Conservation (phyloP, 1,140 invertebrate species). For the Psilanteris sp. region DNA sequence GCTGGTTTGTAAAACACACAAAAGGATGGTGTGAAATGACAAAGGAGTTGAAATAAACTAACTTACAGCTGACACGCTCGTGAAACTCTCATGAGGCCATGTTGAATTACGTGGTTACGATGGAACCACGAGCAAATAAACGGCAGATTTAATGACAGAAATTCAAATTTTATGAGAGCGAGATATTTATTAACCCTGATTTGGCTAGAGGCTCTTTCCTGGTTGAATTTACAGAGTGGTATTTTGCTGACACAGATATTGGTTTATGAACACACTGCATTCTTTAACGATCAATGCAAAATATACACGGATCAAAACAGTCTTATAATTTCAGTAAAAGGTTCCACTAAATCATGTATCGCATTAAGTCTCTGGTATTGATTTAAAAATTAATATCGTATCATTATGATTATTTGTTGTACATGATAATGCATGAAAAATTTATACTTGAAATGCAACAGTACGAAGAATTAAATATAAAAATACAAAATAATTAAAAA, state of each 20-base stretch:
- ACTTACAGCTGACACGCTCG: conserved; percentile 35
- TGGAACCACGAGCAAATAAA: conserved; percentile 46
- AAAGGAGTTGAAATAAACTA: conserved; percentile 50
- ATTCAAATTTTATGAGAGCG: conserved; percentile 44
- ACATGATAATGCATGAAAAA: no score
- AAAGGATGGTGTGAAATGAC: conserved; percentile 55
- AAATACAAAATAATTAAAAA: no score
- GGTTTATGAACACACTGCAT: background rate
- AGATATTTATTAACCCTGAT: conserved; percentile 24
- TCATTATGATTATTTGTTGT: no score
- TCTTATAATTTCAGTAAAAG: no score
- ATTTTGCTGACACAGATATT: conserved; percentile 7
- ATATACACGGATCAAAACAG: no score
- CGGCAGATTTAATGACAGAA: conserved; percentile 47
- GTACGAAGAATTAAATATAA: no score
- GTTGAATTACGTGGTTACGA: conserved; percentile 32
- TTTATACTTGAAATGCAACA: no score
- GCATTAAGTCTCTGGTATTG: no score
- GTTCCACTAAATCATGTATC: no score
- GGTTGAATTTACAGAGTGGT: conserved; percentile 11
- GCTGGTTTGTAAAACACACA: conserved; percentile 19
- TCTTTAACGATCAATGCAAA: conserved; percentile 17
- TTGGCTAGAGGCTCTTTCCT: conserved; percentile 11
- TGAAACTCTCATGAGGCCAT: conserved; percentile 56
- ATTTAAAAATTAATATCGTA: no score